These are phyloP conservation scores for Carassius gibelio DNA, from an alignment of 2,113 vertebrate species.

Conservation along the genomic window DNA sequence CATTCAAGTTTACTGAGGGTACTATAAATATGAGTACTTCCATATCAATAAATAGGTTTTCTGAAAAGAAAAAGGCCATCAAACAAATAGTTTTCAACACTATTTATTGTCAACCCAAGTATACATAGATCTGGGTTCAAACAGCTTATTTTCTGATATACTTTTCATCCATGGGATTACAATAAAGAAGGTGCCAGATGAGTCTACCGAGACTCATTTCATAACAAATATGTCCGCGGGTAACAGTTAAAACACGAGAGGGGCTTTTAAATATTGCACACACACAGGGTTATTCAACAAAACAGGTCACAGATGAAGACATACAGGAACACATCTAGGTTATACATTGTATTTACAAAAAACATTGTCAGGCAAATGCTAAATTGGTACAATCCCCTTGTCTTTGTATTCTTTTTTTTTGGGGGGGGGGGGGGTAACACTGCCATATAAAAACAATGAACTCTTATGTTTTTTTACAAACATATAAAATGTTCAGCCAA, in stretches of 20 bases:
- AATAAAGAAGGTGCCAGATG: constrained; percentile 65
- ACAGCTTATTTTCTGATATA: constrained; percentile 43
- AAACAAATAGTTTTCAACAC: constrained; percentile 2
- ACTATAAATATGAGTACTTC: background rate
- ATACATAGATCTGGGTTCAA: constrained; percentile 35
- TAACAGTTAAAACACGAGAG: constrained; percentile 41
- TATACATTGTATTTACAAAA: background rate
- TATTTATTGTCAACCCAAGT: constrained; percentile 49
- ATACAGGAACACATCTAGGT: constrained; percentile 22
- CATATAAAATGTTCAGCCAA: background rate
- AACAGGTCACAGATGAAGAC: constrained; percentile 50
- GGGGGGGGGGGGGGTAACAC: background rate
- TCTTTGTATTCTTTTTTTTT: background rate
- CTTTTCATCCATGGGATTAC: constrained; percentile 58
- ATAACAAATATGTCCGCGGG: constrained; percentile 43
- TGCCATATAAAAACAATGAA: background rate
- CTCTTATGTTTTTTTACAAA: background rate
- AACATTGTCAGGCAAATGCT: background rate
- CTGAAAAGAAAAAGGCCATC: background rate
- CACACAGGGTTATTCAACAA: constrained; percentile 48
- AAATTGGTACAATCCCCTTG: constrained; percentile 3
- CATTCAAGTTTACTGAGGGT: background rate
- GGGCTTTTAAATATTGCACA: constrained; percentile 64
- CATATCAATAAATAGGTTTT: background rate
- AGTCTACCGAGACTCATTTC: constrained; percentile 36